Base-by-base conservation (phyloP, 2,113 vertebrate genomes). In the Elgaria multicarinata region DNA sequence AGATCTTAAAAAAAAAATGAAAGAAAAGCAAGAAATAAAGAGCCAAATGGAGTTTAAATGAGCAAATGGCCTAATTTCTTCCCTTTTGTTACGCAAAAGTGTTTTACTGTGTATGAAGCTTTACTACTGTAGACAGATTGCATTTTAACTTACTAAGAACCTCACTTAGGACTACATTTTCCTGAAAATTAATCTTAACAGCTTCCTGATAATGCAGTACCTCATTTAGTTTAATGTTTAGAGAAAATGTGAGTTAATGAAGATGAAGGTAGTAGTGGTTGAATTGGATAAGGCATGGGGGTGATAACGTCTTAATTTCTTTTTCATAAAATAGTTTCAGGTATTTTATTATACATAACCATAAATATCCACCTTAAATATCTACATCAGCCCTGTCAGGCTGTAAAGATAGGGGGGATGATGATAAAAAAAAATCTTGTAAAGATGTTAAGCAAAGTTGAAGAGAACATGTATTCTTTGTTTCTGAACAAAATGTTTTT, bases 41-140 rank as follows among this genome's bases (percentile, higher is more conserved):
- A 79, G 28, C 20, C n/a, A 53, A 3, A 85, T 82, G 67, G 31
- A 28, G 81, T 5, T 36, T 28, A 90, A 86, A 85, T 36, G 2
- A 85, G 64, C 42, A 85, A 83, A 90, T 69, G 5, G 1, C 13
- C 55, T 89, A 2, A 72, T 92, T 87, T 93, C 89, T 87, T 93
- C 28, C 18, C 55, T 85, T 78, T 76, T 85, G 69, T 67, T 88
- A 83, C 82, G 10, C 22, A 72, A n/a, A n/a, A 90, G 69, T 18
- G 77, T 86, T 94, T 89, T 62, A 90, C 62, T 90, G 50, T 50
- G 36, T 86, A 85, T 66, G 69, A 62, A 90, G 0, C 42, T 92
- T 88, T 92, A 42, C 55, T 89, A 26, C 33, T 89, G 36, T 24
- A 82, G 64, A 85, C 16, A 81, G 75, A 83, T 66, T 85, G 33